Evolutionary conservation across 2,113 vertebrate species (phyloP).

Genomic region (Ciconia boyciana): DNA sequence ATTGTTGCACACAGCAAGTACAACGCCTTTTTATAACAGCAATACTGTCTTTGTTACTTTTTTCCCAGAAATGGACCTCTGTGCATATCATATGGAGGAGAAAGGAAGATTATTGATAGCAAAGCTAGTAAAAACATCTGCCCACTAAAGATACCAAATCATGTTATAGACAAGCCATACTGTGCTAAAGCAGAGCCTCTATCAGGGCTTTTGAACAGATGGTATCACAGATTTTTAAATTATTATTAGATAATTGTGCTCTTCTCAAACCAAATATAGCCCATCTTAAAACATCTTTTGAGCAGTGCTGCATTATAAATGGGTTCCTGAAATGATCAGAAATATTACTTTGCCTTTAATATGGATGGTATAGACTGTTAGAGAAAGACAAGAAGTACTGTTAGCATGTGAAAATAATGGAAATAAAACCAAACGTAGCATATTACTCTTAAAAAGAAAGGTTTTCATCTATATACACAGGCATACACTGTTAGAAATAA

Average conservation of each 20-base stretch:
- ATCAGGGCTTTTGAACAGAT: conserved; percentile 43
- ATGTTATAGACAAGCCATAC: not conserved
- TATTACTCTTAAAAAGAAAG: not conserved
- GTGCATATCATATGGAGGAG: not conserved
- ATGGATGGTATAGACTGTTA: not conserved
- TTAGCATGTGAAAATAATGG: not conserved
- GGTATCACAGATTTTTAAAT: conserved; percentile 45
- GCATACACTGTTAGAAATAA: not conserved
- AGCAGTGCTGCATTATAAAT: not conserved
- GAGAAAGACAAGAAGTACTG: not conserved
- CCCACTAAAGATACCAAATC: not conserved
- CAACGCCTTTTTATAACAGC: not conserved
- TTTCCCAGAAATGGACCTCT: not conserved
- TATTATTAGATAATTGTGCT: conserved; percentile 54
- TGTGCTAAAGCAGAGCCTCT: not conserved
- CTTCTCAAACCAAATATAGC: conserved; percentile 18
- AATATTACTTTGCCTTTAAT: not conserved
- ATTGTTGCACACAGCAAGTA: not conserved
- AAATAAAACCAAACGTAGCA: not conserved
- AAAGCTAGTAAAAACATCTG: not conserved
- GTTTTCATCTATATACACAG: not conserved
- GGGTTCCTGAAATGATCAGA: not conserved
- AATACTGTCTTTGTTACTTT: not conserved
- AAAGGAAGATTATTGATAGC: not conserved
- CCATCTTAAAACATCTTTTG: not conserved